These are phyloP conservation scores for Xiphorhynchus elegans DNA, from an alignment of 2,113 vertebrate species.

Conservation along the genomic window DNA sequence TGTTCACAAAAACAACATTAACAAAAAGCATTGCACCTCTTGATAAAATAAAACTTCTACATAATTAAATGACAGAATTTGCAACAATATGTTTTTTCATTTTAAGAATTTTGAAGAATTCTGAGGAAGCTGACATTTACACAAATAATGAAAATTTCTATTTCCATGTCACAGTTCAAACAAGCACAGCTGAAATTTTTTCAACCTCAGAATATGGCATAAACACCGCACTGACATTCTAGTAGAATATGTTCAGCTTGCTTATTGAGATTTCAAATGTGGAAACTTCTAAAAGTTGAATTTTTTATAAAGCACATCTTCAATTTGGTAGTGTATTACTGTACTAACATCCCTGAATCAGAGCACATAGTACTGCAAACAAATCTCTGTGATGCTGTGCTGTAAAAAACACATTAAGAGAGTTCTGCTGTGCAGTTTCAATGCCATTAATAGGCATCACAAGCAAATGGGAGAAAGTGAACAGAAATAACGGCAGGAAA, in stretches of 20 bases:
- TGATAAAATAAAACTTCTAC: fast-evolving
- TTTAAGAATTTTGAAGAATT: background rate
- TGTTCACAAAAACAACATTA: background rate
- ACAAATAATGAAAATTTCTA: background rate
- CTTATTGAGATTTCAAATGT: background rate
- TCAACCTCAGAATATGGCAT: background rate
- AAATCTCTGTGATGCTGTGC: background rate
- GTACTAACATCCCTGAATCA: background rate
- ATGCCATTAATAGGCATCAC: background rate
- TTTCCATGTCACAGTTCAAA: background rate
- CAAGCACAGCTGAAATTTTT: background rate
- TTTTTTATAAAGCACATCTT: background rate
- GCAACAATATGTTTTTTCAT: background rate
- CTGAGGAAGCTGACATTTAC: background rate
- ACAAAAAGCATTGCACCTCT: background rate
- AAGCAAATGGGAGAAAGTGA: background rate
- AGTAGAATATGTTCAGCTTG: background rate
- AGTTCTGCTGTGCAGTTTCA: background rate
- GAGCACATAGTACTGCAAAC: background rate
- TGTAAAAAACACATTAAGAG: background rate
- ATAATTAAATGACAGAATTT: background rate
- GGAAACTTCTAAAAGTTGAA: background rate
- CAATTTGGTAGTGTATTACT: background rate
- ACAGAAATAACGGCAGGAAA: background rate
- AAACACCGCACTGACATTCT: background rate